Base-by-base conservation (phyloP, 2,113 vertebrate genomes). In the Brachyhypopomus occidentalis region DNA sequence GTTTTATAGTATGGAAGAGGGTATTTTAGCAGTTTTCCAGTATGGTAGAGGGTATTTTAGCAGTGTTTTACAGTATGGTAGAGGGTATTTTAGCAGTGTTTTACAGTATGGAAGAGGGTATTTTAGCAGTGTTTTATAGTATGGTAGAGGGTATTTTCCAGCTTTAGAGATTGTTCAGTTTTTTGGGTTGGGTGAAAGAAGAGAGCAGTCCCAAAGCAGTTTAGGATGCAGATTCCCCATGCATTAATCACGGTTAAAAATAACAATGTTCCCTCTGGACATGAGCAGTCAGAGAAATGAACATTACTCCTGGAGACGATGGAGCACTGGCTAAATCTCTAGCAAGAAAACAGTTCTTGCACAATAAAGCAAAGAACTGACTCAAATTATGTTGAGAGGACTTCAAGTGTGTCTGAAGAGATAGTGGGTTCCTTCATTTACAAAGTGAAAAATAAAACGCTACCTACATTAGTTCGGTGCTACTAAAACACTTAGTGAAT, bases 41-140 rank as follows among this genome's bases (percentile, higher is more conserved):
- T n/a, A n/a, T n/a, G n/a, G n/a, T n/a, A n/a, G n/a, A n/a, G n/a
- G n/a, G n/a, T n/a, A n/a, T 19, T 34, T 67, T 67, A 67, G 19
- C 36, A 70, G 38, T 70, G 20, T 70, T 70, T 70, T 38, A 70
- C 36, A 41, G 36, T 70, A 41, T n/a, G 9, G 19, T 7, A 70
- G 6, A 70, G 20, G 66, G 38, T n/a, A 41, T 3, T 70, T 41
- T 70, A 67, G 19, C 36, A 70, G 38, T 70, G 20, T 70, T 70
- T 70, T 38, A 70, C 36, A 41, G 36, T 70, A 41, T n/a, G 9
- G 19, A n/a, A 30, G 30, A 30, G 30, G 30, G 30, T 30, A 30
- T 19, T 34, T 67, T 67, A 67, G 19, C 36, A 70, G 38, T 70
- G 20, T 70, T 70, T 70, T 38, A 70, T 20, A 41, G 36, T 70